Base-by-base conservation (phyloP, 1,140 invertebrate genomes). In the Drosophila persimilis region DNA sequence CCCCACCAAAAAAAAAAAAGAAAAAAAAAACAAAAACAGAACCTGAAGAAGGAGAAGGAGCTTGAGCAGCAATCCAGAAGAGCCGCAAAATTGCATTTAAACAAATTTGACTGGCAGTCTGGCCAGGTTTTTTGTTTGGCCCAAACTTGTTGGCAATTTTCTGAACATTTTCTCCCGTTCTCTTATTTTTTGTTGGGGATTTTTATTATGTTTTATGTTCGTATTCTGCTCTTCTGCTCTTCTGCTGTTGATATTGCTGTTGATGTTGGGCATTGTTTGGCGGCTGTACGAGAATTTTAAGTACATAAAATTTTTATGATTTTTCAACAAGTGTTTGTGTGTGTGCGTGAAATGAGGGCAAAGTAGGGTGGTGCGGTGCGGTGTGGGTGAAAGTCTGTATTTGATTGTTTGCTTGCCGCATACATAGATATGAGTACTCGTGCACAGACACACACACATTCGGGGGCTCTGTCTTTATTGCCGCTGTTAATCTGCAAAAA, bases 291-390 rank as follows among this genome's bases (percentile, higher is more conserved):
- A 74, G 83, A 70, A 66, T 75, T 85, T 76, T 65, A 80, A 77
- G 80, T 74, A 77, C 73, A 80, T 84, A 35, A 85, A 77, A 77
- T 65, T 80, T 76, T 70, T 77, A 80, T 84, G 77, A 74, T 71
- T 73, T 61, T 63, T 76, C 72, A 76, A 70, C 80, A 79, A 70
- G 63, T 81, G 78, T 58, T 45, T 57, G 53, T 45, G 48, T 43
- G 63, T 26, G 54, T 31, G 35, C 35, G 35, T 50, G 15, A 43
- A 45, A 44, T 39, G 56, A 24, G 20, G 31, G 8, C 31, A 31
- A 8, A 7, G 8, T 1, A 9, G 29, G 29, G 8, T 6, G 6
- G 6, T 31, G 31, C 31, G 20, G 5, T 20, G 29, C 24, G 2
- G 13, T 22, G 46, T 20, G 31, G 35, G 39, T 57, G 73, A 35